A percentile compares a stretch with the other conserved stretches of the same genome.
Evolutionary conservation across 2,797 vertebrate genomes (phyloP).

Genomic region (Microctenopoma stevenorrisi): DNA sequence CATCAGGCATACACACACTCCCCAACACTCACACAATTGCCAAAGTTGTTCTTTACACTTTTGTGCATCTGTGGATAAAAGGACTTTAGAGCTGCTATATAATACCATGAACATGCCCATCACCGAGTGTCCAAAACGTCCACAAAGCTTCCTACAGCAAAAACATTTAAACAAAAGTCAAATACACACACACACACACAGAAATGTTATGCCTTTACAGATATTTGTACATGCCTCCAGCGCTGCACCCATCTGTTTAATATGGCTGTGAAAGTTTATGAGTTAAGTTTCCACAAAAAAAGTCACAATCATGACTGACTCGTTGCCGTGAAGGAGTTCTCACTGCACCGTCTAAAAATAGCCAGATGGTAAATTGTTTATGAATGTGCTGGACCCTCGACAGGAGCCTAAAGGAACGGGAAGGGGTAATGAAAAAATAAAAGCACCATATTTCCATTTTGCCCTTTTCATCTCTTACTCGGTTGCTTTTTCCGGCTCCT

Average conservation of each 20-base stretch:
- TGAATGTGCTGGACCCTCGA: constrained; percentile 61
- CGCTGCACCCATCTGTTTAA: constrained; percentile 47
- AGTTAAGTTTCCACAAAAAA: constrained; percentile 39
- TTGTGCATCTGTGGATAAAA: constrained; percentile 65
- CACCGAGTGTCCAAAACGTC: constrained; percentile 9
- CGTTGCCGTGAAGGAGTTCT: constrained; percentile 59
- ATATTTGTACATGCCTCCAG: constrained; percentile 23
- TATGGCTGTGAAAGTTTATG: constrained; percentile 48
- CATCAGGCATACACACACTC: constrained; percentile 21
- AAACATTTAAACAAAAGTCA: constrained; percentile 13
- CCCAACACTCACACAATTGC: constrained; percentile 23
- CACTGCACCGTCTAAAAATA: constrained; percentile 74
- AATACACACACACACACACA: background rate
- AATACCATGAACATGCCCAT: constrained; percentile 32
- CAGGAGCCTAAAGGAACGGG: constrained; percentile 31
- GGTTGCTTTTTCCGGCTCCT: constrained; percentile 51
- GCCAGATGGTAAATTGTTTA: constrained; percentile 78
- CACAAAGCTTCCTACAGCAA: constrained; percentile 5
- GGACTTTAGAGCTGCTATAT: constrained; percentile 24
- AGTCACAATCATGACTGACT: constrained; percentile 48
- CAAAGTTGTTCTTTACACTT: constrained; percentile 37
- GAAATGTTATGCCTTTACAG: constrained; percentile 2
- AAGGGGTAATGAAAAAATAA: constrained; percentile 22
- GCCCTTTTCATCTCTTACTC: constrained; percentile 35
- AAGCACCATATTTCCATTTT: constrained; percentile 62